phyloP scores from a whole-genome alignment of 2,113 vertebrate species.

The Astatotilapia flaviijosephi region DNA sequence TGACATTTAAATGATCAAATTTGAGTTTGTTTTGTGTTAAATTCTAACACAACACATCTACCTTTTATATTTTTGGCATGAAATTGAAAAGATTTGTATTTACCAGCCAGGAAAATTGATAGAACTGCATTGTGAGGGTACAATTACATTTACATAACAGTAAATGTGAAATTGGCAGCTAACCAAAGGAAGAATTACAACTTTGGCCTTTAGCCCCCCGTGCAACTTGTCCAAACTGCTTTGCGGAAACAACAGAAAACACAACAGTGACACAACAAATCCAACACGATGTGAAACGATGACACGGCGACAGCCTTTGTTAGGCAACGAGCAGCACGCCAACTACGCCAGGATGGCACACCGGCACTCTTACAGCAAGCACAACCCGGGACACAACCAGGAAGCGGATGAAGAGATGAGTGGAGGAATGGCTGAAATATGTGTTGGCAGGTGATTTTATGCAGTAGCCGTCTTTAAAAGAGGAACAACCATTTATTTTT shows the following conservation, averaged over 20 bases:
- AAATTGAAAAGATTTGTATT: neutral
- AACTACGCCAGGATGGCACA: slow-evolving; percentile 4
- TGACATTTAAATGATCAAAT: neutral
- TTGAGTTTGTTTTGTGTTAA: neutral
- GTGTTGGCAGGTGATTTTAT: neutral
- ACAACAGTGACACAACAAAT: neutral
- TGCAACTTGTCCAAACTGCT: neutral
- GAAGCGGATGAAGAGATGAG: slow-evolving; percentile 45
- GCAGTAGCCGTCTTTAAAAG: neutral
- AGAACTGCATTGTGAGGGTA: neutral
- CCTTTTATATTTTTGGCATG: neutral
- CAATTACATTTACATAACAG: neutral
- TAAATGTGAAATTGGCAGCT: neutral
- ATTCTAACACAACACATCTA: neutral
- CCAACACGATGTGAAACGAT: neutral
- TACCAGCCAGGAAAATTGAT: neutral
- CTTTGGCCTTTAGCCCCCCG: neutral
- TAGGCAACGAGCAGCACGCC: slow-evolving; percentile 3
- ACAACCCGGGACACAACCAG: slow-evolving; percentile 41
- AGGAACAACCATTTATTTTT: neutral
- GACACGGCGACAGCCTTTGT: neutral
- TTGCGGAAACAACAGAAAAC: neutral
- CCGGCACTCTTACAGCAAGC: slow-evolving; percentile 24
- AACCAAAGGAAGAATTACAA: neutral
- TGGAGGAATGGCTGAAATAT: neutral